These are phyloP conservation scores for Frankliniella fusca DNA, from an alignment of 2,888 invertebrate genomes.

Conservation along the genomic window DNA sequence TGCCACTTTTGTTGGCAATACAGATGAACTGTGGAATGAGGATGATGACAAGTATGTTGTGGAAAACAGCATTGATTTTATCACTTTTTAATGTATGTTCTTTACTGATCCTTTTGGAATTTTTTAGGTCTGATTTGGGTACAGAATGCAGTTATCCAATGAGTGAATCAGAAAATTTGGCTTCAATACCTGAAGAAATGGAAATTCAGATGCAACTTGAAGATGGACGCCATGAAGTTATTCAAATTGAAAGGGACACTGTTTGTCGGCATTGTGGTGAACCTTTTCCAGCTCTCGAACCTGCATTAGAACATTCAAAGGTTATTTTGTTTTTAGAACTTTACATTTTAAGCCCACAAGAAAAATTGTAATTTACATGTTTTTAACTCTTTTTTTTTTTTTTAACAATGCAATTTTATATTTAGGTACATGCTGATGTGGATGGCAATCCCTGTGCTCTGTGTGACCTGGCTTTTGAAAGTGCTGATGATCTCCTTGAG, in stretches of 20 bases:
- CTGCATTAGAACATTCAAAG: slow-evolving; percentile 34
- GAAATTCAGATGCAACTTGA: slow-evolving; percentile 2
- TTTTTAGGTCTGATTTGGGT: not conserved
- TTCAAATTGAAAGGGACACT: slow-evolving; percentile 26
- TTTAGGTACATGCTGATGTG: slow-evolving; percentile 30
- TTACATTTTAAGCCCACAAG: no score
- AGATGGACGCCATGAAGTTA: not conserved
- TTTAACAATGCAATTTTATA: not conserved
- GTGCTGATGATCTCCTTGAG: slow-evolving; percentile 31
- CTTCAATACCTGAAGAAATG: slow-evolving; percentile 4
- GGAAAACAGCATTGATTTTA: not conserved
- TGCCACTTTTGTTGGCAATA: slow-evolving; percentile 5
- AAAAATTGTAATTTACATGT: not conserved
- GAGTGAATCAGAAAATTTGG: not conserved
- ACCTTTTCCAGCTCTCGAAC: slow-evolving; percentile 30
- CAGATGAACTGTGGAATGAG: not conserved
- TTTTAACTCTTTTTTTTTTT: not conserved
- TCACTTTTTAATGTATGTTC: not conserved
- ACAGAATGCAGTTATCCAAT: slow-evolving; percentile 12
- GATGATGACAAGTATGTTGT: slow-evolving; percentile 1
- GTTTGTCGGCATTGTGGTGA: slow-evolving; percentile 33
- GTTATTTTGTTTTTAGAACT: not conserved
- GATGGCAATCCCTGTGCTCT: slow-evolving; percentile 33
- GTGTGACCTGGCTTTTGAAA: slow-evolving; percentile 30
- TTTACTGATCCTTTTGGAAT: not conserved